Evolutionary conservation across 2,113 vertebrate genomes (phyloP), one percentile per base, ranked within the genome.

Genomic region (Cervus canadensis): DNA sequence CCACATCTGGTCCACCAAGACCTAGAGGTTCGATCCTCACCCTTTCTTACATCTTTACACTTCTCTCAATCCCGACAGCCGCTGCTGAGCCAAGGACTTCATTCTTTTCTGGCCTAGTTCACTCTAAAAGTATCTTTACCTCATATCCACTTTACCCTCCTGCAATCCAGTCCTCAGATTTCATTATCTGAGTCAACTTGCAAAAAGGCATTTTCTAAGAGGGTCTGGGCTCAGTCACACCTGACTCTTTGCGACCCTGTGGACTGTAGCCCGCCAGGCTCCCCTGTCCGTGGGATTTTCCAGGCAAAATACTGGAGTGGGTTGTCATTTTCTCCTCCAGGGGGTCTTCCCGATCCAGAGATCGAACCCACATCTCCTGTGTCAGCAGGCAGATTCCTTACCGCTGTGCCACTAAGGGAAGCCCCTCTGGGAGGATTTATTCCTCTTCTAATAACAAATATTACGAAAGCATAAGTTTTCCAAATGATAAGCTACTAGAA

Each of bases 361-460:
- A 76, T 26, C 23, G 0, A 25, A 76, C 23, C 71, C 11, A 12
- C 6, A 0, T 76, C 71, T 43, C 71, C 71, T 3, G 6, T 3
- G 71, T 74, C 36, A 12, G 40, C 3, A 3, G 71, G 40, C 23
- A 14, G 40, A 14, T 43, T 76, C 71, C 26, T 26, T 26, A 76
- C 71, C 2, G 0, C 71, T 25, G 23, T 2, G 71, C 71, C 40
- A 26, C 6, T 4, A 23, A 23, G 40, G 40, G 40, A 76, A 76
- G 40, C 71, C 71, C 1, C 23, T 43, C 40, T 43, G 23, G 26
- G 48, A 95, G 28, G 45, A 15, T 71, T 86, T 60, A 43, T 10
- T 48, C 12, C 13, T 84, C 74, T 87, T 30, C 59, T 5, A 40
- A 26, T 36, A 87, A 8, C 2, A 83, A 89, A 60, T 17, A 56